A percentile compares a stretch with the other conserved stretches of the same genome.
Evolutionary conservation across 2,797 vertebrate species (phyloP).

Genomic region (Neosilurus mollespiculum): DNA sequence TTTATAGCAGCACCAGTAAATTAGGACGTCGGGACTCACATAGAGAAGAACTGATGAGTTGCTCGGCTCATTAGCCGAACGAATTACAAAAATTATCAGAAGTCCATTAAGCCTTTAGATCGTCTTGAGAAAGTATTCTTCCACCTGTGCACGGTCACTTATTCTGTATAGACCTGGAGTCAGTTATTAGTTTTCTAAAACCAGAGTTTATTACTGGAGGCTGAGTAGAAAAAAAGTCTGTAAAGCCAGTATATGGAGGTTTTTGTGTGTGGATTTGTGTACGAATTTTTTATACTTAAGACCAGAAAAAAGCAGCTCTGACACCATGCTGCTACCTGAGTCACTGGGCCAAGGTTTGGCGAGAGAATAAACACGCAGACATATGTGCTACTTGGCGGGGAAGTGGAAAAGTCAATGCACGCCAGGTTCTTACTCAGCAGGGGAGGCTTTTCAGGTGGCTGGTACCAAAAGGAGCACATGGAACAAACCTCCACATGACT

Average conservation of each 20-base stretch:
- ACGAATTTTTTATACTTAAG: not conserved
- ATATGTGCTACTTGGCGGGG: slow-evolving; percentile 69
- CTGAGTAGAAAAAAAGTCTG: slow-evolving; percentile 3
- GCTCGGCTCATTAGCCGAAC: not conserved
- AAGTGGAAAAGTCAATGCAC: slow-evolving; percentile 59
- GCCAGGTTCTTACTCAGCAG: slow-evolving; percentile 60
- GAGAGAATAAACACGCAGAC: slow-evolving; percentile 60
- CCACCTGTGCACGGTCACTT: not conserved
- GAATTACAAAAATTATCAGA: not conserved
- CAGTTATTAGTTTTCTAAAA: not conserved
- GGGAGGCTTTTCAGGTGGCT: slow-evolving; percentile 61
- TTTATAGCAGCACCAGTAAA: not conserved
- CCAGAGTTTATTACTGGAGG: not conserved
- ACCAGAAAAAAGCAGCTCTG: not conserved
- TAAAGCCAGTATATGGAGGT: not conserved
- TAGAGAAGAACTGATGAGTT: not conserved
- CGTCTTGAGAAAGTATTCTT: too few relatives aligned
- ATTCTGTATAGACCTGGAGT: not conserved
- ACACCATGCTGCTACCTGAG: slow-evolving; percentile 46
- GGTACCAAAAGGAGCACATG: slow-evolving; percentile 31
- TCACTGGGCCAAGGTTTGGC: slow-evolving; percentile 45
- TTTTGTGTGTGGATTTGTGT: slow-evolving; percentile 17
- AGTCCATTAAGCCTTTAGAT: slow-evolving; percentile 2
- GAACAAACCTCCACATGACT: slow-evolving; percentile 58
- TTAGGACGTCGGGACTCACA: not conserved